phyloP scores from a whole-genome alignment of 2,888 invertebrate species.

The Leptopilina drosophilae region DNA sequence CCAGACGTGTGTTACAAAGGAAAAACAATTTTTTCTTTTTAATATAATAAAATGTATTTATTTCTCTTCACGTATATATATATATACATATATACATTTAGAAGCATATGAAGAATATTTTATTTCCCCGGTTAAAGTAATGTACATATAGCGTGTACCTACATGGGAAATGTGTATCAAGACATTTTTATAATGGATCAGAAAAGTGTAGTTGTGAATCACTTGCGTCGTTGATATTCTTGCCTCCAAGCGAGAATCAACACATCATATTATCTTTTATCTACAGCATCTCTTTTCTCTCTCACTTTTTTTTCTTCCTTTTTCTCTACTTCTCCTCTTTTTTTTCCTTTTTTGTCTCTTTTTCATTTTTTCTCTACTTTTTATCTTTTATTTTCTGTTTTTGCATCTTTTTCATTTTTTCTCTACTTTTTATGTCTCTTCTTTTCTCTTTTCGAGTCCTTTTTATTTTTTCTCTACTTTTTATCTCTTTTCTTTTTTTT shows the following conservation, averaged over 20 bases:
- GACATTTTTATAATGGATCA: slow-evolving; percentile 7
- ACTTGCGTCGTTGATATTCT: background rate
- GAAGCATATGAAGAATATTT: background rate
- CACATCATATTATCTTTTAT: slow-evolving; percentile 10
- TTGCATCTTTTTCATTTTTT: too few species aligned
- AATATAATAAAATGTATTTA: too few species aligned
- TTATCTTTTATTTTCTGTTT: too few species aligned
- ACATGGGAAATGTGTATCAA: background rate
- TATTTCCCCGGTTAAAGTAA: background rate
- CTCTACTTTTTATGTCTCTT: too few species aligned
- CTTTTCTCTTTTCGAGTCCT: too few species aligned
- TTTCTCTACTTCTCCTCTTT: background rate
- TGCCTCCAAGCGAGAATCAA: slow-evolving; percentile 3
- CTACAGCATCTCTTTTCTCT: slow-evolving; percentile 12
- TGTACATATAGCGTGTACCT: background rate
- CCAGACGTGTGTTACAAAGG: background rate
- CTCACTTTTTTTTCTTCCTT: background rate
- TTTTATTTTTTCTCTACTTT: background rate
- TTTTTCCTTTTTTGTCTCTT: background rate
- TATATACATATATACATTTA: too few species aligned
- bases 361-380: too few species aligned
- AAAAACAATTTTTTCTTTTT: too few species aligned
- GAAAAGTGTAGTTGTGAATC: background rate
- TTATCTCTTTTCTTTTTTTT: background rate
- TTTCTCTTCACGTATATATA: too few species aligned